Conservation (phyloP, 2,113 vertebrate species). For the Nerophis lumbriciformis region DNA sequence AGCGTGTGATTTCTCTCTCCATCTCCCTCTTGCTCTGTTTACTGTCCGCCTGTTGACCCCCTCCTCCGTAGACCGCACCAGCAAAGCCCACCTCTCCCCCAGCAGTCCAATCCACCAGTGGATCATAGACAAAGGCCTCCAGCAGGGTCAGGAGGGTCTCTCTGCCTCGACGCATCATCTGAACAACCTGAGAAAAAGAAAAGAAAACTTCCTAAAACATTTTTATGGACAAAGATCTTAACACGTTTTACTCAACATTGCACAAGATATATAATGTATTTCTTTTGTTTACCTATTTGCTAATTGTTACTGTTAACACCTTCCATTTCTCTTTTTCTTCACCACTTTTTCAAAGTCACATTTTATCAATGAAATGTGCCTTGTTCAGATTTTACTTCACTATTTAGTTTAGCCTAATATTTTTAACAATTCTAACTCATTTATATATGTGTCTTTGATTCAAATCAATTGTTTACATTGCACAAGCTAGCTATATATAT, state of each 20-base stretch:
- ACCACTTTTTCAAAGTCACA: too few species aligned
- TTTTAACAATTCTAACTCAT: too few species aligned
- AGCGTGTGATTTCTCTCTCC: slow-evolving; percentile 96
- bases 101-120: slow-evolving; percentile 97
- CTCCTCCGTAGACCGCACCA: slow-evolving; percentile 94
- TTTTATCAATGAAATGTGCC: too few species aligned
- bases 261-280: neutral
- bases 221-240: too few species aligned
- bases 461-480: too few species aligned
- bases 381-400: too few species aligned
- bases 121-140: slow-evolving; percentile 97
- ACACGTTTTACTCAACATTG: neutral
- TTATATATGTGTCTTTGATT: too few species aligned
- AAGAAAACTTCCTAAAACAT: neutral
- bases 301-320: too few species aligned
- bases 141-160: slow-evolving; percentile 92
- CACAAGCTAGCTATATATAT: too few species aligned
- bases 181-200: slow-evolving; percentile 77
- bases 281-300: neutral
- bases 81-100: slow-evolving; percentile 96
- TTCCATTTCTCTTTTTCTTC: too few species aligned
- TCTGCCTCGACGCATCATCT: slow-evolving; percentile 94
- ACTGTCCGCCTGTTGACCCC: slow-evolving; percentile 93
- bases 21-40: slow-evolving; percentile 98
- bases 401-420: too few species aligned